Base-by-base conservation (phyloP, 2,797 vertebrate genomes). In the Notoglanidium macrostoma region DNA sequence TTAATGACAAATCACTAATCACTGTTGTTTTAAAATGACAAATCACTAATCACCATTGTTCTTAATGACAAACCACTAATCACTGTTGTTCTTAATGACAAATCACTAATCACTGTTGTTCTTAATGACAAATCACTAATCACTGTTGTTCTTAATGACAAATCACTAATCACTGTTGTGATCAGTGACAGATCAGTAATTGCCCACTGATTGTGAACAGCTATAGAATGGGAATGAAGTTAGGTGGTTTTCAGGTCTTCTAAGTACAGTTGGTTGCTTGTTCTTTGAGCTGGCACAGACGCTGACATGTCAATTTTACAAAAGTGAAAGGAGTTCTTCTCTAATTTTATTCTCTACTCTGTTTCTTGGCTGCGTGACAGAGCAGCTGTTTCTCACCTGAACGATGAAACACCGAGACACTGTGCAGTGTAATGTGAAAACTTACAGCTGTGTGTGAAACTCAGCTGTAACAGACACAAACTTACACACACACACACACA, bases 351-450 rank as follows among this genome's bases (percentile, higher is more conserved):
- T 46, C 44, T 49, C 1, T 11, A 1, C 14, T 81, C 35, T 29
- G 40, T 67, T 51, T n/a, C 57, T 17, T 63, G 57, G 6, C 59
- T 63, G 21, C 40, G 23, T 80, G 55, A 26, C 55, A 44, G 55
- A 44, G 78, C 5, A 8, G 6, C 61, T 67, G 61, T 51, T 67
- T 83, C 80, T 67, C 80, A 83, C 80, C 44, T 6, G 61, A 51
- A 21, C 1, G 17, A 15, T 12, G 44, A 51, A 23, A 81, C 35
- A 5, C 44, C 29, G 59, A 65, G 44, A 65, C 79, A 82, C 61
- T 49, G 59, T 15, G 59, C 79, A 81, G 35, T 81, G 79, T 82
- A 21, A 46, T 67, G 61, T 65, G 40, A 82, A 82, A 82, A 67
- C 61, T 82, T 11, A 6, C 61, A 83, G 61, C 61, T 83, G 46